A percentile compares a stretch with the other conserved stretches of the same genome.
Evolutionary conservation across 1,140 invertebrate species (phyloP).

Genomic region (Brachionus rubens): DNA sequence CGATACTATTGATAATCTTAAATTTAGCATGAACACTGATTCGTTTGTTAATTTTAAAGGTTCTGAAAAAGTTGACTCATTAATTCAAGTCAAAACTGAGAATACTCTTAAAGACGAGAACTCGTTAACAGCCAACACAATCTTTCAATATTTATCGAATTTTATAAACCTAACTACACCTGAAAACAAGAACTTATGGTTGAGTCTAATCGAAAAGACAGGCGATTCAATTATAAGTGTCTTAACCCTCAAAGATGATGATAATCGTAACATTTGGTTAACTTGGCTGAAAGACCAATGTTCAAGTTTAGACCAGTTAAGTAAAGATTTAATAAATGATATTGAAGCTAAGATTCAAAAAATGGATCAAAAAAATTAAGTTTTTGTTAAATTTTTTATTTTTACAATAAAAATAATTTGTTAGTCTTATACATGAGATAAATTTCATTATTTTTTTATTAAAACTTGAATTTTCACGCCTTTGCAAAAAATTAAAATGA

Average conservation of each 20-base stretch:
- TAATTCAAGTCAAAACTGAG: background rate
- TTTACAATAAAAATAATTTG: background rate
- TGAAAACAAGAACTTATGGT: constrained; percentile 32
- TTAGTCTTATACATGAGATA: background rate
- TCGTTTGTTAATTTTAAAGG: no score
- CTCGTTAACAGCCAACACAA: background rate
- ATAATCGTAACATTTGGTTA: constrained; percentile 24
- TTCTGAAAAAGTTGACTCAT: no score
- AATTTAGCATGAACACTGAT: no score
- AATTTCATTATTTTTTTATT: background rate
- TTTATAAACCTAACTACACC: background rate
- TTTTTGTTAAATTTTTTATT: constrained; percentile 4
- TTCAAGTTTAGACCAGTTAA: constrained; percentile 21
- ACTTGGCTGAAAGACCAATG: constrained; percentile 27
- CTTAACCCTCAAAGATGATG: constrained; percentile 2
- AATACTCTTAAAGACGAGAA: background rate
- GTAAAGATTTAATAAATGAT: constrained; percentile 26
- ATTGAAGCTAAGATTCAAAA: constrained; percentile 25
- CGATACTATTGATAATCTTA: no score
- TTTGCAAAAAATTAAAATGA: background rate
- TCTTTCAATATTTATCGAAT: constrained; percentile 2
- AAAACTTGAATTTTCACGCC: no score
- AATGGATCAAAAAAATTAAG: constrained; percentile 28
- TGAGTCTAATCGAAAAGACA: constrained; percentile 16
- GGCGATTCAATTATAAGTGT: constrained; percentile 14